Percentiles rank a stretch among this genome's conserved stretches.
phyloP scores from a whole-genome alignment of 92 coral and sea anemone species.

The Muricea muricata region DNA sequence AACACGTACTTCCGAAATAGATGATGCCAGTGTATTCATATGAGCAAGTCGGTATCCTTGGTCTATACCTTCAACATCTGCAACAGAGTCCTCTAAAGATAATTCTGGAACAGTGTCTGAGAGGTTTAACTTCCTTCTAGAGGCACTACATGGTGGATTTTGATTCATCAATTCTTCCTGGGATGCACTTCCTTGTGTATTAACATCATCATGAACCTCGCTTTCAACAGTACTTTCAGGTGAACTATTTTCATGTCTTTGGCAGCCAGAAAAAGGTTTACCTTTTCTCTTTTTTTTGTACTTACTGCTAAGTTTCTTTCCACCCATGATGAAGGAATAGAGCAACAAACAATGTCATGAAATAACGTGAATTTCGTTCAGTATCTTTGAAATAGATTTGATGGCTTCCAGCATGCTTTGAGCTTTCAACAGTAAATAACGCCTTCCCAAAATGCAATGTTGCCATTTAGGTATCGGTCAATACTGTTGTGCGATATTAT shows the following conservation, averaged over 20 bases:
- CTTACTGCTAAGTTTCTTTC: background rate
- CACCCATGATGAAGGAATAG: too few relatives aligned
- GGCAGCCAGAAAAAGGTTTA: background rate
- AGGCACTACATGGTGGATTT: background rate
- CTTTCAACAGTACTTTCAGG: too few relatives aligned
- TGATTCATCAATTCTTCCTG: background rate
- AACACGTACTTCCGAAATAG: conserved; percentile 22
- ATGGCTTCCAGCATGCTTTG: background rate
- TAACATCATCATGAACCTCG: background rate
- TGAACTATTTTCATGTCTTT: background rate
- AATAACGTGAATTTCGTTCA: background rate
- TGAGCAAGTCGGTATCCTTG: conserved; percentile 27
- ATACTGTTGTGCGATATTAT: too few relatives aligned
- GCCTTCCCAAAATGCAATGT: background rate
- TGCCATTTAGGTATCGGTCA: too few relatives aligned
- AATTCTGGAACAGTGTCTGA: background rate
- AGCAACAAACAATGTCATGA: background rate
- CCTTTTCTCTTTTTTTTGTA: conserved; percentile 1
- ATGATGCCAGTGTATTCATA: background rate
- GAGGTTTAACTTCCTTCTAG: background rate
- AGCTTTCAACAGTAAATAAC: background rate
- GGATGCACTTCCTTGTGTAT: background rate
- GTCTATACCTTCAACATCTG: background rate
- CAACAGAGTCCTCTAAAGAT: background rate
- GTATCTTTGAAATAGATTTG: background rate